Percentiles rank a stretch among this genome's conserved stretches.
Evolutionary conservation across 1,140 invertebrate genomes (phyloP).

Genomic region (Tetranychus cinnabarinus): DNA sequence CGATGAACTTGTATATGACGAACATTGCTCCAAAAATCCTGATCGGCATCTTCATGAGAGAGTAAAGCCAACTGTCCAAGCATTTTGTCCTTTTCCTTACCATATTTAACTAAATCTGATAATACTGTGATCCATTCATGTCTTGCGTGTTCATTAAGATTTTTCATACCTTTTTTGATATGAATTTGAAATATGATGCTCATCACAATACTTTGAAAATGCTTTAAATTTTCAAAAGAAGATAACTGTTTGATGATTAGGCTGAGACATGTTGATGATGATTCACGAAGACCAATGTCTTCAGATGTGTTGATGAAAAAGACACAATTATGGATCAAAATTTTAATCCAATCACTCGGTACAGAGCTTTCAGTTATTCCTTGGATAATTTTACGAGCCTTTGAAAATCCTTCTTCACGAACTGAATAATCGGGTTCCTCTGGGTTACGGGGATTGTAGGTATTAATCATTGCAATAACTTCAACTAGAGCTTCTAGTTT

Average conservation of each 20-base stretch:
- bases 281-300: conserved; percentile 57
- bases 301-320: conserved; percentile 46
- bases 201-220: background rate
- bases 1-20: conserved; percentile 52
- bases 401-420: conserved; percentile 33
- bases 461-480: conserved; percentile 45
- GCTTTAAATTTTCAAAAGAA: too few relatives aligned
- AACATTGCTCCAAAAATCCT: conserved; percentile 84
- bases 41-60: conserved; percentile 44
- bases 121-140: conserved; percentile 51
- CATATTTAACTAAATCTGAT: conserved; percentile 31
- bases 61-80: conserved; percentile 46
- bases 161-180: conserved; percentile 11
- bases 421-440: conserved; percentile 75
- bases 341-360: conserved; percentile 29
- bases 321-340: conserved; percentile 56
- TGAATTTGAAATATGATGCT: conserved; percentile 8
- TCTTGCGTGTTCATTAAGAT: conserved; percentile 21
- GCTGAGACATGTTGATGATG: conserved; percentile 45
- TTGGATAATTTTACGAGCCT: conserved; percentile 38
- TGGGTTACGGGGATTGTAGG: conserved; percentile 55
- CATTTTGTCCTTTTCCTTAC: conserved; percentile 29
- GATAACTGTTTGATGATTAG: conserved; percentile 27
- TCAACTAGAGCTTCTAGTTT: conserved; percentile 22
- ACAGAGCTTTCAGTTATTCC: conserved; percentile 21